Percentiles rank a stretch among this genome's conserved stretches.
Evolutionary conservation across 1,140 invertebrate species (phyloP).

Genomic region (Drosophila suzukii): DNA sequence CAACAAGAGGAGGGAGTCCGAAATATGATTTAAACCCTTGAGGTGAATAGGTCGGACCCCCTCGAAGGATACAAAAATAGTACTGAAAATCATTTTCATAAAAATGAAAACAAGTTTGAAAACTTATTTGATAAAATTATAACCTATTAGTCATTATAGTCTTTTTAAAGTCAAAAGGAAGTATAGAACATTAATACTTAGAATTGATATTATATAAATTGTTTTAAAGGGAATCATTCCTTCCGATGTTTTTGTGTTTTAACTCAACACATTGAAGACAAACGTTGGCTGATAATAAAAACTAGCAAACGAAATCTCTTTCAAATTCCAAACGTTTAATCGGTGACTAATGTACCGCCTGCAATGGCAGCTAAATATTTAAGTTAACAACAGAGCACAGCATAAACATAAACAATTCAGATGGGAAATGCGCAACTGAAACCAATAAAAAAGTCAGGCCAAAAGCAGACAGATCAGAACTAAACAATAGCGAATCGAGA

Average conservation of each 20-base stretch:
- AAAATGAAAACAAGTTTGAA: neutral
- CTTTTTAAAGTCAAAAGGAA: neutral
- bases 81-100: neutral
- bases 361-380: constrained; percentile 60
- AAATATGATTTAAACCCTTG: constrained; percentile 5
- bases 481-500: constrained; percentile 34
- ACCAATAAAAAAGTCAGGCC: constrained; percentile 77
- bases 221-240: neutral
- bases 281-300: constrained; percentile 7
- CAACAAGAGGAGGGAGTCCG: constrained; percentile 16
- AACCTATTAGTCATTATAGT: too few species aligned
- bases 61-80: constrained; percentile 4
- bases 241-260: neutral
- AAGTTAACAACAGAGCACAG: constrained; percentile 54
- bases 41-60: constrained; percentile 15
- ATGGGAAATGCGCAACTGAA: constrained; percentile 76
- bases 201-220: neutral
- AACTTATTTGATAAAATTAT: too few species aligned
- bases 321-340: constrained; percentile 13
- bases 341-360: constrained; percentile 44
- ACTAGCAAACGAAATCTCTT: neutral
- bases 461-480: constrained; percentile 51
- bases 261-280: neutral
- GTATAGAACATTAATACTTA: neutral
- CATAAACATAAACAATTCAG: constrained; percentile 48